These are phyloP conservation scores for Pseudomyrmex cubaensis DNA, from an alignment of 1,140 invertebrate genomes.

Conservation along the genomic window DNA sequence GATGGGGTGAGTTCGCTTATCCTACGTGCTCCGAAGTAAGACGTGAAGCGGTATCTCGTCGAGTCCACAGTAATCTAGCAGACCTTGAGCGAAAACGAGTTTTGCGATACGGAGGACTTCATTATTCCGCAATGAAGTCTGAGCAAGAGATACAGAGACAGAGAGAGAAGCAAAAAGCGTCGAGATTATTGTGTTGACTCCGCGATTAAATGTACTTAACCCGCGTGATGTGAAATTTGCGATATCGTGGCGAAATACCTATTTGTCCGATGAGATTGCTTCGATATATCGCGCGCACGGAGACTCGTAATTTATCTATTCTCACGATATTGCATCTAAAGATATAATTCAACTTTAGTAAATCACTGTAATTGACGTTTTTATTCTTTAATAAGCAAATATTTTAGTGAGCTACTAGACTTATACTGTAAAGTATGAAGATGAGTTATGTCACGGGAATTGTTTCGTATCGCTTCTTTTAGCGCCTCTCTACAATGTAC, in stretches of 20 bases:
- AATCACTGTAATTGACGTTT: too few species aligned
- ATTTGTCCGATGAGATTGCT: not conserved
- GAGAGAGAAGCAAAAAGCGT: not conserved
- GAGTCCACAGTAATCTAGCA: slow-evolving; percentile 5
- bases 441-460: too few species aligned
- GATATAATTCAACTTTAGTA: too few species aligned
- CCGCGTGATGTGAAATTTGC: not conserved
- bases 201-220: slow-evolving; percentile 14
- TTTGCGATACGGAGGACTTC: not conserved
- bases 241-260: not conserved
- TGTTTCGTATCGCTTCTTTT: too few species aligned
- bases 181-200: slow-evolving; percentile 4
- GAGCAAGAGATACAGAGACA: too few species aligned
- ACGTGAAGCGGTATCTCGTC: slow-evolving; percentile 37
- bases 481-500: too few species aligned
- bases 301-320: slow-evolving; percentile 14
- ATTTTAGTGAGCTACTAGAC: too few species aligned
- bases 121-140: not conserved
- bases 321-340: too few species aligned
- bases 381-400: too few species aligned
- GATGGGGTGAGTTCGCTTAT: slow-evolving; percentile 8
- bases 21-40: not conserved
- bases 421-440: too few species aligned
- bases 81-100: slow-evolving; percentile 5
- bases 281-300: not conserved